A percentile compares a stretch with the other conserved stretches of the same genome.
Evolutionary conservation across 1,140 invertebrate genomes (phyloP).

Genomic region (Pogonus chalceus): DNA sequence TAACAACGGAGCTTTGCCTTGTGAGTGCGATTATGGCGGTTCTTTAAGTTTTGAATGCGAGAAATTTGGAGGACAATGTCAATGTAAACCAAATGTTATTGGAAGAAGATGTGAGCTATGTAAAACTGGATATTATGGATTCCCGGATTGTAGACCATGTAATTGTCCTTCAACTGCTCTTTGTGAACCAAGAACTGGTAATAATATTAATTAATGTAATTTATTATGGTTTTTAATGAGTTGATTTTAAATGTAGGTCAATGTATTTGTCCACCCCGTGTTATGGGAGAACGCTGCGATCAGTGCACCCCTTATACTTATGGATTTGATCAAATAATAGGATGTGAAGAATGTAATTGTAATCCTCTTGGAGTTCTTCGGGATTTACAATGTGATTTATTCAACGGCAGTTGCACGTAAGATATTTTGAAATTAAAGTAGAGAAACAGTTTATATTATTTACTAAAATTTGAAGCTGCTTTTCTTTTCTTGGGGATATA

Average conservation of each 20-base stretch:
- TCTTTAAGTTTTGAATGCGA: conserved; percentile 81
- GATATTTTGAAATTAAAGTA: conserved; percentile 23
- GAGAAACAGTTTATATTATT: too few relatives aligned
- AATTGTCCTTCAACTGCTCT: conserved; percentile 73
- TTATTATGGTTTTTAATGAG: neutral
- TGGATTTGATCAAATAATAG: conserved; percentile 88
- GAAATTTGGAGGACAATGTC: conserved; percentile 91
- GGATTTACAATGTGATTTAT: conserved; percentile 76
- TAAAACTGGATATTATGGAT: conserved; percentile 86
- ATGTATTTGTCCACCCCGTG: conserved; percentile 74
- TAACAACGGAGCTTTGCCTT: conserved; percentile 83
- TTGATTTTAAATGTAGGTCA: conserved; percentile 37
- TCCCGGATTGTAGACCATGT: conserved; percentile 86
- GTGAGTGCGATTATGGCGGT: conserved; percentile 83
- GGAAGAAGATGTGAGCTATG: conserved; percentile 85
- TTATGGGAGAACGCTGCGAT: conserved; percentile 77
- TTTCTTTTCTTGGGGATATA: neutral
- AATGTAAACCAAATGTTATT: conserved; percentile 87
- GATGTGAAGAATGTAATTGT: conserved; percentile 93
- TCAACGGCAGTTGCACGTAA: conserved; percentile 72
- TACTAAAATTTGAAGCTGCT: neutral
- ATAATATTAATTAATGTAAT: neutral
- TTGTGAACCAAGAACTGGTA: conserved; percentile 63
- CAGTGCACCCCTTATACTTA: conserved; percentile 81
- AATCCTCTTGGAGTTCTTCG: conserved; percentile 67